Conservation (phyloP, 2,797 vertebrate species). For the Coreius guichenoti region DNA sequence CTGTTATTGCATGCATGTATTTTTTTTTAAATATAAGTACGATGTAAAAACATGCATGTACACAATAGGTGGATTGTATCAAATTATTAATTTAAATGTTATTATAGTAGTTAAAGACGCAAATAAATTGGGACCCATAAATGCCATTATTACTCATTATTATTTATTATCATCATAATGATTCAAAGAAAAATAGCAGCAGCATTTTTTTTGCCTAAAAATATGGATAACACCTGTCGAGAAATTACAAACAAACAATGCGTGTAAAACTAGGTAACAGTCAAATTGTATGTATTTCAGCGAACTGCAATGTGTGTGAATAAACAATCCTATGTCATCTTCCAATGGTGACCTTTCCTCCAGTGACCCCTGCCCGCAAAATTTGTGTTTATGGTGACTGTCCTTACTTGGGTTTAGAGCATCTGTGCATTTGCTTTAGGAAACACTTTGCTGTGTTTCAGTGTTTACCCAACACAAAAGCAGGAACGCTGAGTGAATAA, state of each 20-base stretch:
- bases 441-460: conserved; percentile 30
- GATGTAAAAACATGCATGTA: background rate
- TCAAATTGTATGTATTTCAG: background rate
- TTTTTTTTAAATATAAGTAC: background rate
- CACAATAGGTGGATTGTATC: background rate
- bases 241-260: background rate
- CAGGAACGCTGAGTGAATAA: background rate
- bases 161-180: background rate
- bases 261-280: background rate
- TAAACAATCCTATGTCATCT: background rate
- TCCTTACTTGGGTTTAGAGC: conserved; percentile 6
- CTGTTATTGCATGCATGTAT: background rate
- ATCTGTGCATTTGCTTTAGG: conserved; percentile 2
- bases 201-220: background rate
- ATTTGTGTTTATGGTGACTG: conserved; percentile 38
- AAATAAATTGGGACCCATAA: background rate
- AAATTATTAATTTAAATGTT: background rate
- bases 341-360: conserved; percentile 26
- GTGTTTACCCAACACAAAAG: conserved; percentile 53
- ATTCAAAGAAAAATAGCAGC: conserved; percentile 8
- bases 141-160: background rate
- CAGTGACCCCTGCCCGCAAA: background rate
- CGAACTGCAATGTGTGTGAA: background rate
- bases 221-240: background rate
- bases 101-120: background rate